These are phyloP conservation scores for Acipenser ruthenus DNA, from an alignment of 2,797 vertebrate genomes.

Conservation along the genomic window DNA sequence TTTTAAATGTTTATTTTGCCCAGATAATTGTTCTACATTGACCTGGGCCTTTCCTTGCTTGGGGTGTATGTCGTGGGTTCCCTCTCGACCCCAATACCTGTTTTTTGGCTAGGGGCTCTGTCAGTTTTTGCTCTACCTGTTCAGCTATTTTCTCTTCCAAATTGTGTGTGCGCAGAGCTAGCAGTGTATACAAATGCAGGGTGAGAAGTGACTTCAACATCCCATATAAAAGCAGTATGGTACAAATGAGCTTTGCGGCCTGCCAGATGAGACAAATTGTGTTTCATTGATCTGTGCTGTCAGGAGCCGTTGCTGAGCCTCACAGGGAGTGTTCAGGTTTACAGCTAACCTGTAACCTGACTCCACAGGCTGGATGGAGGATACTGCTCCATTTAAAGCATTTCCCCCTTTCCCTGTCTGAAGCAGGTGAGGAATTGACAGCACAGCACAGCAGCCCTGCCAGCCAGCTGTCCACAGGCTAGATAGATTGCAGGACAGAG, in stretches of 20 bases:
- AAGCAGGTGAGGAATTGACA: neutral
- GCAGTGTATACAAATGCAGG: too few relatives aligned
- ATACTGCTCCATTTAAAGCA: neutral
- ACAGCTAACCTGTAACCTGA: neutral
- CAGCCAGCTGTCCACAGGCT: neutral
- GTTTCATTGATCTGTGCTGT: neutral
- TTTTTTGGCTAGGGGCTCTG: too few relatives aligned
- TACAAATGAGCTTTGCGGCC: neutral
- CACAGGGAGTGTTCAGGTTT: neutral
- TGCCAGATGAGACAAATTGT: conserved; percentile 1
- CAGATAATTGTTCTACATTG: too few relatives aligned
- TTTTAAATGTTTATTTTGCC: too few relatives aligned
- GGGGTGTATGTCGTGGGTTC: too few relatives aligned
- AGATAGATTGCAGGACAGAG: neutral
- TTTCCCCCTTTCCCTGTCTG: neutral
- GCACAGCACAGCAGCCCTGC: neutral
- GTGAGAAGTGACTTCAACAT: too few relatives aligned
- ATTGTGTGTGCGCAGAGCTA: too few relatives aligned
- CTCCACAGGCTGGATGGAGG: neutral
- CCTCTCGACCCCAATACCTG: too few relatives aligned
- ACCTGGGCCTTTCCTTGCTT: too few relatives aligned
- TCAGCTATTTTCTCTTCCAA: too few relatives aligned
- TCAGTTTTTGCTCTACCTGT: too few relatives aligned
- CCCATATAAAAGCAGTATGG: too few relatives aligned
- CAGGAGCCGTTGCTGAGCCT: neutral